A percentile compares a stretch with the other conserved stretches of the same genome.
Evolutionary conservation across 2,888 invertebrate genomes (phyloP).

Genomic region (Lasioglossum zephyrum): DNA sequence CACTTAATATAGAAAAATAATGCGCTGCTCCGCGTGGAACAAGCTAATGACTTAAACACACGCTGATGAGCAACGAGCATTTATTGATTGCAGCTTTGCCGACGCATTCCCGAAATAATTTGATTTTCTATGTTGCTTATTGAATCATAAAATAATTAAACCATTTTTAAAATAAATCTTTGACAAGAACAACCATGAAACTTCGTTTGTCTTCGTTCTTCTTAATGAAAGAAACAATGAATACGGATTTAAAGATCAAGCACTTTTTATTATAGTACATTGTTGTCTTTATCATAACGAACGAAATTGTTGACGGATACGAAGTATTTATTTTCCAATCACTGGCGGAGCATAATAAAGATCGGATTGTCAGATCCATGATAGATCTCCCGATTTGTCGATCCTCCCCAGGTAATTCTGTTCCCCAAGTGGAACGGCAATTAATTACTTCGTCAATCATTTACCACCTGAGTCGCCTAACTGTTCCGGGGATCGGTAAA

Average conservation of each 20-base stretch:
- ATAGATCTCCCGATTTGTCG: background rate
- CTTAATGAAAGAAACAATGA: no score
- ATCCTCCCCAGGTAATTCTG: background rate
- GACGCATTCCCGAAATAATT: background rate
- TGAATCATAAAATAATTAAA: background rate
- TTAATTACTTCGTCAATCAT: constrained; percentile 25
- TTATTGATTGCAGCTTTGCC: background rate
- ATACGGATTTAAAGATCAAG: no score
- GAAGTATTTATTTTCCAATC: background rate
- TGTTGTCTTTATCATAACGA: background rate
- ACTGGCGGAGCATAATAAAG: background rate
- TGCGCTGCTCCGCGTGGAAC: background rate
- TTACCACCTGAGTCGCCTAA: background rate
- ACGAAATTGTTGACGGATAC: background rate
- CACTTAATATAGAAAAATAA: background rate
- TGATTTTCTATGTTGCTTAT: background rate
- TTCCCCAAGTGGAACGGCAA: constrained; percentile 9
- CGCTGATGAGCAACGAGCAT: background rate
- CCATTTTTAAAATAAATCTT: background rate
- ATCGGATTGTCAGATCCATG: background rate
- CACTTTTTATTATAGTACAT: background rate
- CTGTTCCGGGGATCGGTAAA: constrained; percentile 20
- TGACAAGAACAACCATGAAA: background rate
- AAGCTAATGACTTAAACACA: background rate
- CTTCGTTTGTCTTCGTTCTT: no score